Evolutionary conservation across 2,113 vertebrate genomes (phyloP), one percentile per base, ranked within the genome.

Genomic region (pig (Sus scrofa)): DNA sequence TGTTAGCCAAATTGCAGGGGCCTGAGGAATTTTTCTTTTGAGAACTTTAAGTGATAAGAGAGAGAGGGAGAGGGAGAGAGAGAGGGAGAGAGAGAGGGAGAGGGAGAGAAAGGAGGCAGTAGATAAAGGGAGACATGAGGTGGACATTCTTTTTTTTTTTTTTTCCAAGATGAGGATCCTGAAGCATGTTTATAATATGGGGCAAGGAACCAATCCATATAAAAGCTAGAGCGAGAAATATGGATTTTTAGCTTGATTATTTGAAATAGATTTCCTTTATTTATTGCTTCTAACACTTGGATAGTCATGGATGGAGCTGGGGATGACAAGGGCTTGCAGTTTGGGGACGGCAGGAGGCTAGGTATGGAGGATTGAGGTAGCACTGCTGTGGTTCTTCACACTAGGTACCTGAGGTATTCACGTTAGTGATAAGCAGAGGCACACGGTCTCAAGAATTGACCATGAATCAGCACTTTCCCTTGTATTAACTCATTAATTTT

Each of bases 1-100:
- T 52, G 20, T n/a, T 73, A 52, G 87, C 54, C 77, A 86, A 37
- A 70, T 19, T 94, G 7, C 18, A 88, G 70, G 68, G 58, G 67
- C 6, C 86, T 86, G 34, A 92, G 37, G 78, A 74, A 93, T 63
- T 87, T 94, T 94, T 79, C 19, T 92, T 94, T 86, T 70, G 79
- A 39, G 52, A 87, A 90, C 44, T 68, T 74, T 85, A 65, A 79
- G 34, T 52, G 44, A 65, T 15, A 79, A 30, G 44, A 24, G 50
- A 62, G 63, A 50, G 70, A 8, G 52, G 34, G 37, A 68, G 68
- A 60, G 18, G n/a, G 50, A 62, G 63, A 50, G 70, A 8, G 52
- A 44, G 37, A 68, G 68, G 50, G 18, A 30, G 44, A 24, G 50
- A 62, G 63, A 50, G 70, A 8, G 52, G 34, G 37, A 68, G 68